phyloP scores from a whole-genome alignment of 2,113 vertebrate genomes.

The Poeciliopsis occidentalis region DNA sequence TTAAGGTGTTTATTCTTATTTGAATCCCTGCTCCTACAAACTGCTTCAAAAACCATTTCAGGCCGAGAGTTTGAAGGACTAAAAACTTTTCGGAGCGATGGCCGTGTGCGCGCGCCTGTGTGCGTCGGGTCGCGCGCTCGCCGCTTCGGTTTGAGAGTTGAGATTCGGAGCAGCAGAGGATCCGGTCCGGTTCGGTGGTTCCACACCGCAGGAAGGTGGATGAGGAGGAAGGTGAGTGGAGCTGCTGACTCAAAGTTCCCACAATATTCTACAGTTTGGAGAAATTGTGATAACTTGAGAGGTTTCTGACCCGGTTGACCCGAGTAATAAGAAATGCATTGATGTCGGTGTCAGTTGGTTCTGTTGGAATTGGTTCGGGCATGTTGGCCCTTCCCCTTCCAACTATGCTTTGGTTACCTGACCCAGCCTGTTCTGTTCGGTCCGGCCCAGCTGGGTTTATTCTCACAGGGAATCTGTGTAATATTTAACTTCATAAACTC shows the following conservation, averaged over 20 bases:
- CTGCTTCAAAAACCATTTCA: no score
- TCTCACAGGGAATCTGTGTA: constrained; percentile 10
- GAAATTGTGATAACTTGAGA: not conserved
- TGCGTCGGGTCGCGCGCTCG: not conserved
- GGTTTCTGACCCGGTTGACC: not conserved
- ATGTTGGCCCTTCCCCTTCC: constrained; percentile 60
- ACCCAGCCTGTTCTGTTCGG: constrained; percentile 27
- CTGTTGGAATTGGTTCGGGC: constrained; percentile 17
- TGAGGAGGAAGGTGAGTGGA: constrained; percentile 45
- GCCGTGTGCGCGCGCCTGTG: not conserved
- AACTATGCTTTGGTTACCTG: constrained; percentile 60
- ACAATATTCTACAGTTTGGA: not conserved
- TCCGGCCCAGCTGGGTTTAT: not conserved
- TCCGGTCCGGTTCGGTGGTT: not conserved
- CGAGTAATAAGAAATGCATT: not conserved
- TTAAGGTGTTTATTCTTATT: not conserved
- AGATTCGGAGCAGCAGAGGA: constrained; percentile 24
- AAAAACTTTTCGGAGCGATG: not conserved
- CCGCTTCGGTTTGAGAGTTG: not conserved
- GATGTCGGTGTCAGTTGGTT: not conserved
- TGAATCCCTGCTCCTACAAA: no score
- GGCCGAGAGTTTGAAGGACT: no score
- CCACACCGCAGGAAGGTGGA: constrained; percentile 2
- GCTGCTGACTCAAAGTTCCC: not conserved
- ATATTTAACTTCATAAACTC: constrained; percentile 33